Conservation (phyloP, 30 jellyfish, hydroid and myxozoan species). For the Haliclystus octoradiatus region DNA sequence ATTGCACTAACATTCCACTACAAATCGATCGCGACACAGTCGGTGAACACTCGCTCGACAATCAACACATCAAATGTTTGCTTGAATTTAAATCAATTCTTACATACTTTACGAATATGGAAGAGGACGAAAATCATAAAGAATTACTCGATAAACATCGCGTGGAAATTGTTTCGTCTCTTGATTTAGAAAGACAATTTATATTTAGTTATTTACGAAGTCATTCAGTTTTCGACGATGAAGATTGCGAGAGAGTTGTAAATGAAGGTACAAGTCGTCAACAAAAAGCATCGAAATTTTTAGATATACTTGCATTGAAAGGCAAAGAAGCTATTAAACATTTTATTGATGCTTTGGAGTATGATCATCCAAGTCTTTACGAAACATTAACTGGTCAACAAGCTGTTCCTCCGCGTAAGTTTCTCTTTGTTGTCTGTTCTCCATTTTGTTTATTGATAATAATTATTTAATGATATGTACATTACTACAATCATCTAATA, state of each 20-base stretch:
- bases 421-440: neutral
- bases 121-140: constrained; percentile 17
- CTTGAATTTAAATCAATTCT: too few relatives aligned
- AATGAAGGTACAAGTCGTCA: constrained; percentile 76
- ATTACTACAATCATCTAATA: too few relatives aligned
- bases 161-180: constrained; percentile 34
- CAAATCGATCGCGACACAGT: neutral
- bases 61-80: too few relatives aligned
- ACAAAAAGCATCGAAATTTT: constrained; percentile 59
- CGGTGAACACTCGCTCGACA: neutral
- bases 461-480: too few relatives aligned
- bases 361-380: constrained; percentile 49
- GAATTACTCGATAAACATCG: constrained; percentile 36
- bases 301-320: constrained; percentile 63
- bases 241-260: constrained; percentile 64
- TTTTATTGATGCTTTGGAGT: constrained; percentile 57
- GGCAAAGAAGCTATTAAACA: constrained; percentile 52
- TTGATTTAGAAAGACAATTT: constrained; percentile 72
- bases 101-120: neutral
- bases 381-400: constrained; percentile 61
- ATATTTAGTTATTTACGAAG: constrained; percentile 54
- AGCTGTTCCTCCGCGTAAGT: constrained; percentile 38
- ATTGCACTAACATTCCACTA: neutral
- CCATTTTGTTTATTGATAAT: neutral
- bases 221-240: constrained; percentile 70